phyloP scores from a whole-genome alignment of 1,140 invertebrate species.

The Neomicropteryx cornuta region DNA sequence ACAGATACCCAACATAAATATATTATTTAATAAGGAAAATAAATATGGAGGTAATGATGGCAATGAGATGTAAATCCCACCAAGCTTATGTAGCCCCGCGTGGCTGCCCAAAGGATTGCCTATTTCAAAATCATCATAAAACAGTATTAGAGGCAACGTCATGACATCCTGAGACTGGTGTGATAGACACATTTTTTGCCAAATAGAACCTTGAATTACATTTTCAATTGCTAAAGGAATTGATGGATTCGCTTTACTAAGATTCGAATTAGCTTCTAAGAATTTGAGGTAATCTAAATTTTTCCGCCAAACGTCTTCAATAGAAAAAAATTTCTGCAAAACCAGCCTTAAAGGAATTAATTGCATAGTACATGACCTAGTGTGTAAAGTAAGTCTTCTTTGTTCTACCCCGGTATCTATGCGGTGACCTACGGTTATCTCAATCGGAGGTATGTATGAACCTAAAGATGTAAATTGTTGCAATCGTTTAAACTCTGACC shows the following conservation, averaged over 20 bases:
- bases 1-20: neutral
- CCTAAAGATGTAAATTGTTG: neutral
- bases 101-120: slow-evolving; percentile 20
- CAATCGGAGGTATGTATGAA: neutral
- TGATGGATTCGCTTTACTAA: neutral
- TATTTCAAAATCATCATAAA: slow-evolving; percentile 15
- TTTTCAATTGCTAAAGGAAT: neutral
- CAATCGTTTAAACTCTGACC: neutral
- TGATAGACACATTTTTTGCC: neutral
- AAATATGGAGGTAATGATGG: slow-evolving; percentile 17
- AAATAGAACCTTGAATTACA: neutral
- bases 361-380: neutral
- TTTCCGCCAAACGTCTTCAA: neutral
- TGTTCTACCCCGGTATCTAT: neutral
- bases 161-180: neutral
- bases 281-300: neutral
- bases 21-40: slow-evolving; percentile 6
- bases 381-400: neutral
- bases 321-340: neutral
- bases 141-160: slow-evolving; percentile 18
- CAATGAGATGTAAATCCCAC: slow-evolving; percentile 17
- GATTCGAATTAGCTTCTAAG: neutral
- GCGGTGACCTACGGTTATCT: neutral
- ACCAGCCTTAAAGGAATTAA: neutral
- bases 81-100: slow-evolving; percentile 19